Conservation (phyloP, 2,113 vertebrate genomes). For the Amblyornis subalaris region DNA sequence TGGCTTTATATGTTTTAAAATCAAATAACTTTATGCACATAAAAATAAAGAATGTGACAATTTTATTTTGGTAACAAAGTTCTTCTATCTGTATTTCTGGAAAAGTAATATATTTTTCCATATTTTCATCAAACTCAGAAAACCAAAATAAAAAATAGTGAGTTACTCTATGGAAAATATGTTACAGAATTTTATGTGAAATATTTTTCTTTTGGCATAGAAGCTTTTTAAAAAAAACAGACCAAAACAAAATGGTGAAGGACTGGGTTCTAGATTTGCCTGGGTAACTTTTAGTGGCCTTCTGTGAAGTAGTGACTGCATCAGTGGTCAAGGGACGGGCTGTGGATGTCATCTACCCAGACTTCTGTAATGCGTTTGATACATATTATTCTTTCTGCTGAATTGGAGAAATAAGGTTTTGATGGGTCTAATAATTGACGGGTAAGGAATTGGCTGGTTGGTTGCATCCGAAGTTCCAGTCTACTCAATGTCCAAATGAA, state of each 20-base stretch:
- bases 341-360: neutral
- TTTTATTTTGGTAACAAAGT: neutral
- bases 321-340: neutral
- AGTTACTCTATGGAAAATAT: neutral
- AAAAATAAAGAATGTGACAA: neutral
- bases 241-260: neutral
- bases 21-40: neutral
- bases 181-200: neutral
- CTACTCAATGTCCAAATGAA: neutral
- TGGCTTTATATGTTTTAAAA: neutral
- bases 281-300: neutral
- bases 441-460: neutral
- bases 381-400: neutral
- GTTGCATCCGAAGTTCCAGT: no score
- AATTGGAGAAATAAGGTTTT: neutral
- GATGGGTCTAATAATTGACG: neutral
- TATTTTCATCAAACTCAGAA: neutral
- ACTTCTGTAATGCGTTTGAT: neutral
- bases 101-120: neutral
- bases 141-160: neutral
- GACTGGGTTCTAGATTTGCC: neutral
- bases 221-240: neutral
- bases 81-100: neutral
- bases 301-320: neutral
- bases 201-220: neutral